These are phyloP conservation scores for Amphimedon queenslandica DNA, from an alignment of 37 sponge, comb jelly and placozoan species.

Conservation along the genomic window DNA sequence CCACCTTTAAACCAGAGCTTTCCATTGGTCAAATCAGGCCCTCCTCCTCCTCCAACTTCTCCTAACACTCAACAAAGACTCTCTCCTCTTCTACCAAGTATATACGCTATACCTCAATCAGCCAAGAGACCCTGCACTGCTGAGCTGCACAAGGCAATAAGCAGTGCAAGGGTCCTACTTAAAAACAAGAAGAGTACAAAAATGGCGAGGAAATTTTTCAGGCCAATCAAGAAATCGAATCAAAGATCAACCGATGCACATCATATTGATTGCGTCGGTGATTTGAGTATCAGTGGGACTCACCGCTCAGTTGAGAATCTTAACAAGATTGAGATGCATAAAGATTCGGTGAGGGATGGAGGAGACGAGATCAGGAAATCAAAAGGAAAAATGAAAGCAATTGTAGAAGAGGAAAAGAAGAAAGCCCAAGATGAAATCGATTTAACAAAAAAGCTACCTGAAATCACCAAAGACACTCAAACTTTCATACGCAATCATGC, in stretches of 20 bases:
- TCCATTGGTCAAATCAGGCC: too few species aligned
- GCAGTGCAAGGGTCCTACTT: background rate
- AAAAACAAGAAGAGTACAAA: conserved; percentile 1
- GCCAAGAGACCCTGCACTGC: background rate
- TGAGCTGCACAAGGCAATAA: background rate
- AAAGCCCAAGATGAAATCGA: conserved; percentile 12
- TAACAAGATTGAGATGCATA: background rate
- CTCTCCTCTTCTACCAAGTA: background rate
- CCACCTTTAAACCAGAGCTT: background rate
- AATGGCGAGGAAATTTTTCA: too few species aligned
- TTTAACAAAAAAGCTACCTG: background rate
- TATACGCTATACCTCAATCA: background rate
- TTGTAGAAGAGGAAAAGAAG: background rate
- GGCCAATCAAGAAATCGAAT: too few species aligned
- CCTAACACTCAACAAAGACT: conserved; percentile 5
- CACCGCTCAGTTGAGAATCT: background rate
- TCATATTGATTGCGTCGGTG: background rate
- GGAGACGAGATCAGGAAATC: conserved; percentile 29
- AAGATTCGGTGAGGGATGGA: conserved; percentile 11
- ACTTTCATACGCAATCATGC: conserved; percentile 30
- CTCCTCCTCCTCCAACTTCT: conserved; percentile 20
- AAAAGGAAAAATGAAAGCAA: conserved; percentile 28
- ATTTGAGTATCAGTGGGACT: background rate
- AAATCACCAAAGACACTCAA: conserved; percentile 37
- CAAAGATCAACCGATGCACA: conserved; percentile 2